Percentiles rank a stretch among this genome's conserved stretches.
Evolutionary conservation across 2,797 vertebrate genomes (phyloP).

Genomic region (Falco berigora): DNA sequence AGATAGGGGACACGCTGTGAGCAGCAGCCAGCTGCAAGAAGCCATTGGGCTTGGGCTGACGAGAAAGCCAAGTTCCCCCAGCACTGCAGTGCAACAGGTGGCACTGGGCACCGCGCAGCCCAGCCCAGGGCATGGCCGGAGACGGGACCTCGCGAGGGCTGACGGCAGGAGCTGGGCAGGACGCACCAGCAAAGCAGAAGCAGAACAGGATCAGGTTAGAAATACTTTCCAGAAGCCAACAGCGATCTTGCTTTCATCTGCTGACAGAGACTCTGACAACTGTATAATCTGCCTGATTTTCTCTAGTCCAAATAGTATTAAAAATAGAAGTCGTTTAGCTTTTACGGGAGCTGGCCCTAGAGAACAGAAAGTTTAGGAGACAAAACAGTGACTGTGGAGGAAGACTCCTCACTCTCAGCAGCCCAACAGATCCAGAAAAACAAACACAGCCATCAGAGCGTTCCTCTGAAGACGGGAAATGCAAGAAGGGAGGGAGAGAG

Average conservation of each 20-base stretch:
- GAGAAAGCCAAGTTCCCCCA: background rate
- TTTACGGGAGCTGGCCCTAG: background rate
- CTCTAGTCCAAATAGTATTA: background rate
- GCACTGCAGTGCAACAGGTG: fast-evolving
- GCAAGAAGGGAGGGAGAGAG: background rate
- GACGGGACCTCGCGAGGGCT: background rate
- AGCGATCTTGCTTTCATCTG: background rate
- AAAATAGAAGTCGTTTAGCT: constrained; percentile 10
- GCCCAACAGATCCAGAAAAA: background rate
- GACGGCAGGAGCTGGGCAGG: background rate
- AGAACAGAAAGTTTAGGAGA: background rate
- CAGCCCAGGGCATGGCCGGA: background rate
- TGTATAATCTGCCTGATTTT: background rate
- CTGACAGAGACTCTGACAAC: constrained; percentile 7
- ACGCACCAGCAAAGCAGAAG: background rate
- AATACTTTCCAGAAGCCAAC: background rate
- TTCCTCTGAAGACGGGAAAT: background rate
- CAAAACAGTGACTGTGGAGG: background rate
- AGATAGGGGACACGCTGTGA: background rate
- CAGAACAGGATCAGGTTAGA: background rate
- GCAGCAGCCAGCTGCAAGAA: background rate
- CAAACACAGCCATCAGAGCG: background rate
- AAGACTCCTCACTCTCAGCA: background rate
- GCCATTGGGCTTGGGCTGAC: background rate
- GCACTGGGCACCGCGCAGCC: fast-evolving